These are phyloP conservation scores for Neopelma chrysocephalum DNA, from an alignment of 2,797 vertebrate genomes.

Conservation along the genomic window DNA sequence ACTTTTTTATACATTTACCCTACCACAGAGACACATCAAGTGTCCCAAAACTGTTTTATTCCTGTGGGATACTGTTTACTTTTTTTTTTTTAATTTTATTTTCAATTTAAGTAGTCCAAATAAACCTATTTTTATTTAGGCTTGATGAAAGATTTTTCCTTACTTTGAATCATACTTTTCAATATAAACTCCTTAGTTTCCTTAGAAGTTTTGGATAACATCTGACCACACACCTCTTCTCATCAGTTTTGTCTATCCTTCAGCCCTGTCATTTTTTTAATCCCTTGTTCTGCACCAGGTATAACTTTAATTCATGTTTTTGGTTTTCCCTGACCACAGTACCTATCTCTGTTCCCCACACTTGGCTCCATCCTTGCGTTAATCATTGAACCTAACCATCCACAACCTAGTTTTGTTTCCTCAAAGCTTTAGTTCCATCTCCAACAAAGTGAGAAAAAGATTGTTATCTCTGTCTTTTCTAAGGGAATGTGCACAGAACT, in stretches of 20 bases:
- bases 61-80: neutral
- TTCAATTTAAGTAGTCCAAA: neutral
- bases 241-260: neutral
- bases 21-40: neutral
- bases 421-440: neutral
- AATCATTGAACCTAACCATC: conserved; percentile 2
- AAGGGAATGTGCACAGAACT: neutral
- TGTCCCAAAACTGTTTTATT: neutral
- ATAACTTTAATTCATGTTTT: neutral
- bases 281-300: neutral
- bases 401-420: neutral
- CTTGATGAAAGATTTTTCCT: neutral
- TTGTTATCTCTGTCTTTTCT: neutral
- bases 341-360: conserved; percentile 23
- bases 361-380: neutral
- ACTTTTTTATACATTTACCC: neutral
- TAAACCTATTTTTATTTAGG: neutral
- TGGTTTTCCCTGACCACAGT: neutral
- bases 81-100: neutral
- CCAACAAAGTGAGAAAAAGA: neutral
- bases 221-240: neutral
- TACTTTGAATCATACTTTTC: neutral
- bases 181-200: neutral
- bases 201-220: neutral
- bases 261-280: neutral